Conservation (phyloP, 2,888 invertebrate species). For the Synergus laeviventris region DNA sequence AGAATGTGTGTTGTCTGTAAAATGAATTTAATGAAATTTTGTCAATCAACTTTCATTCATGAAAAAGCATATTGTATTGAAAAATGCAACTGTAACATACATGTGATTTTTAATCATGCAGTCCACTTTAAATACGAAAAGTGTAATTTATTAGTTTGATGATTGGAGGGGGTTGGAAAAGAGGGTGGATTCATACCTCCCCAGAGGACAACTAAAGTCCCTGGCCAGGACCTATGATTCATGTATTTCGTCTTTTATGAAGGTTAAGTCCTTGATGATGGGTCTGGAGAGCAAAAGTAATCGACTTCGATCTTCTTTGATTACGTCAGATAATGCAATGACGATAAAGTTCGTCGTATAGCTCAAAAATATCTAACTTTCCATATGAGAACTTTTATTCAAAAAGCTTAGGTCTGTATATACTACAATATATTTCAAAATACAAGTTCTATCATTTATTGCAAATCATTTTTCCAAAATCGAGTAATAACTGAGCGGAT, state of each 20-base stretch:
- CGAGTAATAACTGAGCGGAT: not conserved
- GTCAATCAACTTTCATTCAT: not conserved
- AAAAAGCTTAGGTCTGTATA: too few relatives aligned
- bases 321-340: not conserved
- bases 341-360: too few relatives aligned
- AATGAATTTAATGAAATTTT: not conserved
- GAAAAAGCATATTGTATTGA: not conserved
- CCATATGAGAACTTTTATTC: too few relatives aligned
- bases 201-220: constrained; percentile 50
- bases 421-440: too few relatives aligned
- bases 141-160: constrained; percentile 45
- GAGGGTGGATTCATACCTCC: constrained; percentile 48
- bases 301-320: not conserved
- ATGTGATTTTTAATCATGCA: not conserved
- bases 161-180: constrained; percentile 41
- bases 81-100: not conserved
- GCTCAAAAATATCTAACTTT: not conserved
- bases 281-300: not conserved
- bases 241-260: constrained; percentile 41
- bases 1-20: not conserved
- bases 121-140: not conserved
- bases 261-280: constrained; percentile 26
- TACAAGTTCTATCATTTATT: not conserved
- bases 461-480: not conserved
- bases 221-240: constrained; percentile 44